Evolutionary conservation across 2,888 invertebrate species (phyloP).

Genomic region (Ophion costatus): DNA sequence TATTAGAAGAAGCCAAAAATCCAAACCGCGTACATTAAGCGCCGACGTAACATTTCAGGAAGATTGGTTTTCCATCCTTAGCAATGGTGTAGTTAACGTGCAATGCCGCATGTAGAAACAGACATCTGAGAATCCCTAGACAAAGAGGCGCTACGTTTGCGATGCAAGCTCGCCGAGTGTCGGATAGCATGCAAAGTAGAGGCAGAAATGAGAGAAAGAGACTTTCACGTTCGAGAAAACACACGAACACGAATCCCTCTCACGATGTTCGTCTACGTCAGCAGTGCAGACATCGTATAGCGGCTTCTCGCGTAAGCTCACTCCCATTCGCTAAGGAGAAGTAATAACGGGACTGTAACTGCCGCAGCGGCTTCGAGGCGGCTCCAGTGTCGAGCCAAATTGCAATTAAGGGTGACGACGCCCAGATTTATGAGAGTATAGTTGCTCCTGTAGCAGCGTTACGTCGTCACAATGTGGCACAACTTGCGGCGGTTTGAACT

Average conservation of each 20-base stretch:
- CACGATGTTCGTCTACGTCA: conserved; percentile 50
- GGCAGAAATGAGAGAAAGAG: conserved; percentile 22
- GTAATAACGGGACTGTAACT: conserved; percentile 72
- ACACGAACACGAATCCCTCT: conserved; percentile 14
- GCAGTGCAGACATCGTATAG: conserved; percentile 36
- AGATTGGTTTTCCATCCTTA: neutral
- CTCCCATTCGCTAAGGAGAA: conserved; percentile 60
- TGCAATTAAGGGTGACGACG: conserved; percentile 76
- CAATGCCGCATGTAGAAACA: conserved; percentile 3
- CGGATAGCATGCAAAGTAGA: conserved; percentile 32
- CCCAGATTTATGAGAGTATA: conserved; percentile 75
- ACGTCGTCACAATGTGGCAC: conserved; percentile 6
- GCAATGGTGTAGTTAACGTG: neutral
- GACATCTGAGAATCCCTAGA: conserved; percentile 28
- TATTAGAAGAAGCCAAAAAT: neutral
- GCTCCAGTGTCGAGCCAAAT: conserved; percentile 72
- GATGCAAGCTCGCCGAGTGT: conserved; percentile 47
- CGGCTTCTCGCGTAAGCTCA: conserved; percentile 68
- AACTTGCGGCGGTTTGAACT: conserved; percentile 34
- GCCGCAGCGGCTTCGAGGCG: conserved; percentile 62
- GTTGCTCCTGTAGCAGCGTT: conserved; percentile 49
- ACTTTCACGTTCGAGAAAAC: conserved; percentile 36
- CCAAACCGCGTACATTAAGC: neutral
- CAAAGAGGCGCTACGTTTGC: neutral
- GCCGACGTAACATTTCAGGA: neutral